Evolutionary conservation across 2,888 invertebrate species (phyloP), one percentile per base, ranked within the genome.

Genomic region (Disparrhopalites patrizii): DNA sequence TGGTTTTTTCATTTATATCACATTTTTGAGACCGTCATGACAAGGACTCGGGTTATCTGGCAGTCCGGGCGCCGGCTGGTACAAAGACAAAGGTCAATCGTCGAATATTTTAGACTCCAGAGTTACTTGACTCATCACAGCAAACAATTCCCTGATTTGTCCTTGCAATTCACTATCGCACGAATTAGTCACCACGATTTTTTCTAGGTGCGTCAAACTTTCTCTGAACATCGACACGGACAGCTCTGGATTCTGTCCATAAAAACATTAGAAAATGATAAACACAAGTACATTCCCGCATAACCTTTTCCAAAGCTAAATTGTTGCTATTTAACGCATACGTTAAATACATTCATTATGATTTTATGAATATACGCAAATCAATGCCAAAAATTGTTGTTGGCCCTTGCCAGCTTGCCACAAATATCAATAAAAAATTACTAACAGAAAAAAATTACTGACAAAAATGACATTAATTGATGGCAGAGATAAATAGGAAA

Each of bases 241-340:
- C n/a, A 52, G 28, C n/a, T 52, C 52, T 28, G 52, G 52, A 52
- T 52, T 52, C 52, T 52, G 28, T n/a, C n/a, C n/a, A n/a, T n/a
- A n/a, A n/a, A n/a, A n/a, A n/a, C n/a, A n/a, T n/a, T n/a, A n/a
- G n/a, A n/a, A n/a, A n/a, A n/a, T n/a, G n/a, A n/a, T n/a, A n/a
- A n/a, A n/a, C n/a, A n/a, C n/a, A n/a, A n/a, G n/a, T n/a, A n/a
- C n/a, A n/a, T n/a, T n/a, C n/a, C n/a, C n/a, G n/a, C n/a, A n/a
- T n/a, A n/a, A n/a, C n/a, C n/a, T n/a, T n/a, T n/a, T n/a, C n/a
- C n/a, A n/a, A n/a, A n/a, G n/a, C n/a, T n/a, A n/a, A n/a, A n/a
- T n/a, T n/a, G n/a, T n/a, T n/a, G n/a, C n/a, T n/a, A n/a, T n/a
- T n/a, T n/a, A n/a, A n/a, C n/a, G n/a, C n/a, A n/a, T n/a, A n/a